Evolutionary conservation across 2,113 vertebrate species (phyloP), one percentile per base, ranked within the genome.

Genomic region (Saguinus midas): DNA sequence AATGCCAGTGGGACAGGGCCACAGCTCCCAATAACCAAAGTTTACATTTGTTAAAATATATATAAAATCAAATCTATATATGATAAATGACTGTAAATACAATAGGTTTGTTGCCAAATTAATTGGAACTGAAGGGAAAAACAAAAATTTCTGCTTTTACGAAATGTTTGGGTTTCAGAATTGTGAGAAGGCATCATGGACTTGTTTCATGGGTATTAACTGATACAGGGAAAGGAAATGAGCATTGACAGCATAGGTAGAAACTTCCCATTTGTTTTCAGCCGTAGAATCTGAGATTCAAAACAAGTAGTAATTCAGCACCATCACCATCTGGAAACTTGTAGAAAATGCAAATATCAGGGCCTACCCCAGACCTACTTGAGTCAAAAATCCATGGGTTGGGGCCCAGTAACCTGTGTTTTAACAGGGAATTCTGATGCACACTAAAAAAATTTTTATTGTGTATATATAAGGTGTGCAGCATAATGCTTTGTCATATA

Each of bases 71-170:
- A 89, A 80, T 43, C 5, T 86, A 29, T 68, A 16, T 84, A 13
- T 88, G 72, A 72, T 73, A 91, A 82, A 89, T 66, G 21, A 84
- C 29, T 79, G 43, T 90, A 87, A 95, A 57, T 73, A 68, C 61
- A 90, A 27, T 43, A 90, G 1, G 0, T 70, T 57, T 93, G 6
- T 55, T 95, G 73, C 11, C 83, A 85, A 88, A 91, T 40, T 9
- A 84, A 94, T 80, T 91, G 91, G 73, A 76, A 64, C 40, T 37
- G 76, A 78, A 83, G 55, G 52, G n/a, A 68, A 92, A 95, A 87
- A 73, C 11, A 14, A 82, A 50, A 84, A 70, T 21, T 52, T 95
- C 18, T 89, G 11, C 93, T 95, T 96, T 89, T 23, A 64, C 86
- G 73, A 66, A 57, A n/a, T 94, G 32, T 61, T 86, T 95, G 78